Base-by-base conservation (phyloP, 2,888 invertebrate genomes). In the Nymphalis c-album region DNA sequence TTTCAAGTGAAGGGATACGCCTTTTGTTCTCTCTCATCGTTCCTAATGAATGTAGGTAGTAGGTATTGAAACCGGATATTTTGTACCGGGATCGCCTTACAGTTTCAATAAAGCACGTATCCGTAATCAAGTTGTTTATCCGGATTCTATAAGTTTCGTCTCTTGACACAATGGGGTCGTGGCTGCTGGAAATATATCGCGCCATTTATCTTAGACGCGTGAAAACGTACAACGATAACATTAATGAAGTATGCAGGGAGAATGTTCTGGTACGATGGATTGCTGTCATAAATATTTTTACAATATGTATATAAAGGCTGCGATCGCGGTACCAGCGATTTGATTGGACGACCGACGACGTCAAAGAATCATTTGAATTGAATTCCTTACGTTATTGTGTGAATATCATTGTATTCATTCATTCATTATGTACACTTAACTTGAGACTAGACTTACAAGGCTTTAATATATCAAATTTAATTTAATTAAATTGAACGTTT, bases 81-180 rank as follows among this genome's bases (percentile, higher is more conserved):
- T 63, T 66, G 46, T 55, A 17, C 60, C 22, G 46, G 26, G 51
- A 47, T 61, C 55, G 16, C 26, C 59, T 65, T 60, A 60, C 63
- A 63, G 59, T 59, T 67, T 62, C 61, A 64, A 70, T 67, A 67
- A 63, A 57, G 57, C 26, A 58, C 17, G 63, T 67, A 47, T 58
- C 51, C 26, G 61, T 67, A 67, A 70, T 64, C 51, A 70, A 70
- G 60, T 64, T 63, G 60, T 70, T 67, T 61, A 64, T 60, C 55
- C 58, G 58, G 61, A 63, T 50, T 67, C 53, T 53, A 50, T 53
- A 58, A 58, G 61, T 61, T 46, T 20, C 60, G 48, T 46, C 66
- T 46, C 69, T 60, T 64, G 70, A 70, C 70, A 67, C 26, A 70
- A 67, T 70, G 58, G 40, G 70, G 67, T 67, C 67, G 63, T 18